These are phyloP conservation scores for Babyrousa celebensis DNA, from an alignment of 2,797 vertebrate species.

Conservation along the genomic window DNA sequence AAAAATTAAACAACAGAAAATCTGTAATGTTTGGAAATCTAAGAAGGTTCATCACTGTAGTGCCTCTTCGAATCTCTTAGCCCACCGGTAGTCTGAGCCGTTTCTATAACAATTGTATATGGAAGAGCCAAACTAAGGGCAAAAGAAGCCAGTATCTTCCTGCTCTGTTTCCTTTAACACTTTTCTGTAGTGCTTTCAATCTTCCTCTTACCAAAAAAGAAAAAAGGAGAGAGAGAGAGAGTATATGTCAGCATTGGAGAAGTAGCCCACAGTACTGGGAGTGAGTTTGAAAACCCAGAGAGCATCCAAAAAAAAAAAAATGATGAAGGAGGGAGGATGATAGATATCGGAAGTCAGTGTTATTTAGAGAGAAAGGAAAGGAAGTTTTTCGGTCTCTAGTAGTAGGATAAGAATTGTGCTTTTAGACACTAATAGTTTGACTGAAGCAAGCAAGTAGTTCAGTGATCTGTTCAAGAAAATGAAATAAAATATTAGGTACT, in stretches of 20 bases:
- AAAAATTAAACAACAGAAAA: conserved; percentile 12
- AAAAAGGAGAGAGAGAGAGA: neutral
- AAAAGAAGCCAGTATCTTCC: neutral
- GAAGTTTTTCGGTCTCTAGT: neutral
- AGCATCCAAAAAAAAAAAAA: neutral
- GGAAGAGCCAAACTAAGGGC: neutral
- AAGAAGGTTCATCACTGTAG: neutral
- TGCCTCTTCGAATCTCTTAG: neutral
- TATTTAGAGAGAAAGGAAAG: conserved; percentile 57
- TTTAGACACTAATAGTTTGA: conserved; percentile 50
- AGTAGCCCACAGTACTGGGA: neutral
- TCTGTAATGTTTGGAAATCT: neutral
- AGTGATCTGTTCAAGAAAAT: conserved; percentile 59
- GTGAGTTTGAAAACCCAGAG: neutral
- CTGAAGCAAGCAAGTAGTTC: conserved; percentile 38
- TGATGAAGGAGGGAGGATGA: neutral
- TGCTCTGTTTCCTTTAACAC: neutral
- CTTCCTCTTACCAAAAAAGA: neutral
- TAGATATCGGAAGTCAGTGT: neutral
- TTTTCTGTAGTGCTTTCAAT: neutral
- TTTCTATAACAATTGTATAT: neutral
- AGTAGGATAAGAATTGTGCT: conserved; percentile 42
- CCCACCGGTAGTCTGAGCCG: neutral
- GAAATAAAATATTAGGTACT: conserved; percentile 67
- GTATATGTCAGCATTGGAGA: neutral